Conservation (phyloP, 2,113 vertebrate genomes). For the Panurus biarmicus region DNA sequence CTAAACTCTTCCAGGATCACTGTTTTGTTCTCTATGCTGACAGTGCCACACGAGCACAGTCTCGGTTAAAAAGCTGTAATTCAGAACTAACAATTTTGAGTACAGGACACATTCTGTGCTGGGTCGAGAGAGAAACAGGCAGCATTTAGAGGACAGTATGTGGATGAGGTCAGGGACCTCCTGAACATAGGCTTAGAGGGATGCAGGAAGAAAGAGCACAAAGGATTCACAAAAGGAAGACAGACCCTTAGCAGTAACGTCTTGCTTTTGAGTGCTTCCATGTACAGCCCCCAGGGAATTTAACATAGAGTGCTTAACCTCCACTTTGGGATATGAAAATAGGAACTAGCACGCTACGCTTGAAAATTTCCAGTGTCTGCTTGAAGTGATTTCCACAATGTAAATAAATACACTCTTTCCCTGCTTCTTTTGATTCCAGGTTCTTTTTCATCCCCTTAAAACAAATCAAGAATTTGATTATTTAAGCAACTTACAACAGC, state of each 20-base stretch:
- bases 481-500: not conserved
- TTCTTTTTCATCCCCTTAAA: not conserved
- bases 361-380: not conserved
- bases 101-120: not conserved
- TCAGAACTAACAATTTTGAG: not conserved
- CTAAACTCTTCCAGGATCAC: not conserved
- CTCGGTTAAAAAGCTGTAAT: not conserved
- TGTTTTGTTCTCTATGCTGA: not conserved
- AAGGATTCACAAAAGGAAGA: not conserved
- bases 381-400: not conserved
- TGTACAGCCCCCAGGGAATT: not conserved
- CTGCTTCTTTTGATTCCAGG: not conserved
- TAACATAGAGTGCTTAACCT: not conserved
- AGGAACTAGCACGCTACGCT: not conserved
- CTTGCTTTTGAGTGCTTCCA: not conserved
- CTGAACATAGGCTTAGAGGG: not conserved
- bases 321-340: not conserved
- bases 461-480: not conserved
- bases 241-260: not conserved
- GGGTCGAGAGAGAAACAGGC: not conserved
- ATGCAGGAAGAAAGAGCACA: not conserved
- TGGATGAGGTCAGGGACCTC: not conserved
- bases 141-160: not conserved
- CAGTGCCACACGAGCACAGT: not conserved
- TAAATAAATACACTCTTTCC: not conserved